These are phyloP conservation scores for Apostichopus leukothele DNA, from an alignment of 53 echinoderm and acorn worm genomes.

Conservation along the genomic window DNA sequence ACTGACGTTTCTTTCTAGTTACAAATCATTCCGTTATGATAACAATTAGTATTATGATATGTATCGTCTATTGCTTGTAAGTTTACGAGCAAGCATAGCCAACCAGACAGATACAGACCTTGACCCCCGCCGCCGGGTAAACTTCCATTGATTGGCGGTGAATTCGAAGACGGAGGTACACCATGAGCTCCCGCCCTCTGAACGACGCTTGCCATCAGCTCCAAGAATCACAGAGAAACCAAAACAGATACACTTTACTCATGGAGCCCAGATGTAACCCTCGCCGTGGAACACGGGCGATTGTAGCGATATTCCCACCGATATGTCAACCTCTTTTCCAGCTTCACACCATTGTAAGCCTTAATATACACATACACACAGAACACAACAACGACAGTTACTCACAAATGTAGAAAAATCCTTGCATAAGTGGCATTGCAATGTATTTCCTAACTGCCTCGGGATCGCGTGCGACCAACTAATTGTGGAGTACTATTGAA, in stretches of 20 bases:
- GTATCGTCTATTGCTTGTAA: no score
- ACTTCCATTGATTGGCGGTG: conserved; percentile 47
- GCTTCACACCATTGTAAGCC: conserved; percentile 33
- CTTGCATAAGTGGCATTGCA: conserved; percentile 41
- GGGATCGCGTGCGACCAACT: conserved; percentile 40
- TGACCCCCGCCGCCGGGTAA: conserved; percentile 44
- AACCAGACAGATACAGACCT: conserved; percentile 47
- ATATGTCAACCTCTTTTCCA: neutral
- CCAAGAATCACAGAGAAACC: conserved; percentile 10
- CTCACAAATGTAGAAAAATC: conserved; percentile 12
- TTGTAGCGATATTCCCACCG: neutral
- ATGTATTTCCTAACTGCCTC: conserved; percentile 25
- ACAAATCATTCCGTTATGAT: no score
- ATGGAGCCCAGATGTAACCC: conserved; percentile 10
- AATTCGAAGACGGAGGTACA: conserved; percentile 44
- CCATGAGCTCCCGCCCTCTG: conserved; percentile 43
- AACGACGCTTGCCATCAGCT: conserved; percentile 35
- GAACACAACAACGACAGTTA: conserved; percentile 4
- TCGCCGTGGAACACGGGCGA: conserved; percentile 3
- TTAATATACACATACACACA: neutral
- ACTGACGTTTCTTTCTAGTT: no score
- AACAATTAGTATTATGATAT: no score
- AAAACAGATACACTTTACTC: conserved; percentile 3
- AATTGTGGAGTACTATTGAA: conserved; percentile 20
- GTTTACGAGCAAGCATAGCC: neutral